phyloP scores from a whole-genome alignment of 2,797 vertebrate species.

The Cottoperca gobio region DNA sequence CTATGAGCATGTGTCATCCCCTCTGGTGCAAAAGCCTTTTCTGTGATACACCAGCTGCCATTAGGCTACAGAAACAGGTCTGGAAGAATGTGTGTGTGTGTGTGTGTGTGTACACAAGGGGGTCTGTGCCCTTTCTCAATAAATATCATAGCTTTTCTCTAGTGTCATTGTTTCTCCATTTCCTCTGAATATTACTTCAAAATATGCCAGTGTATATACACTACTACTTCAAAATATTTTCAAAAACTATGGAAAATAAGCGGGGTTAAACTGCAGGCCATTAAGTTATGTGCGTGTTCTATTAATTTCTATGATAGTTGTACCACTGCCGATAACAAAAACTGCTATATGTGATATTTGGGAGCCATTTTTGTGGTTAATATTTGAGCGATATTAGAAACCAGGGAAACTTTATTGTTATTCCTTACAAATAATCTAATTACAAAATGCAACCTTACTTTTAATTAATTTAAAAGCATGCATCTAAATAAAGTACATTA shows the following conservation, averaged over 20 bases:
- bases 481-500: too few species aligned
- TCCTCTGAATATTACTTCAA: neutral
- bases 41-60: constrained; percentile 67
- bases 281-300: neutral
- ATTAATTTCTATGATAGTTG: neutral
- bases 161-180: constrained; percentile 20
- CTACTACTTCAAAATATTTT: constrained; percentile 6
- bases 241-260: neutral
- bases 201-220: neutral
- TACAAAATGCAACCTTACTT: neutral
- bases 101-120: neutral
- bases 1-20: constrained; percentile 45
- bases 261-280: neutral
- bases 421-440: too few species aligned
- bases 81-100: constrained; percentile 28
- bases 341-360: neutral
- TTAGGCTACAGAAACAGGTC: constrained; percentile 58
- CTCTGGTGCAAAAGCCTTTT: constrained; percentile 52
- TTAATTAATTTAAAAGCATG: too few species aligned
- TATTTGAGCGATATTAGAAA: constrained; percentile 2
- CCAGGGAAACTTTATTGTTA: neutral
- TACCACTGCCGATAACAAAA: neutral
- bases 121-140: constrained; percentile 23
- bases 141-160: constrained; percentile 36
- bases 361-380: neutral